phyloP scores from a whole-genome alignment of 2,113 vertebrate species.

The Siniperca knerii region DNA sequence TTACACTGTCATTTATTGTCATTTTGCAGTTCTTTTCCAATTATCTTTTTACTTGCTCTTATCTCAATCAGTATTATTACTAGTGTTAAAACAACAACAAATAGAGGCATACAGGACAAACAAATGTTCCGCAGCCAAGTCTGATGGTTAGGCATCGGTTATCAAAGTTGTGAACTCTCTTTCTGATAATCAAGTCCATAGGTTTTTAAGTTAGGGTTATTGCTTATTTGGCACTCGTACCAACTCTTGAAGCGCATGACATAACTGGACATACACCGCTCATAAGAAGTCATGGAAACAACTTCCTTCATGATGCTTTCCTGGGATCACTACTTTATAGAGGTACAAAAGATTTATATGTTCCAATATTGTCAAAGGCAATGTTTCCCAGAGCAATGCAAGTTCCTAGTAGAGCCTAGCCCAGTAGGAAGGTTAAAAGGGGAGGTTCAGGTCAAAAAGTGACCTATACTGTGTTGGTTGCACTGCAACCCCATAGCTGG shows the following conservation, averaged over 20 bases:
- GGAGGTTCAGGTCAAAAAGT: background rate
- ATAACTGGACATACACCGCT: background rate
- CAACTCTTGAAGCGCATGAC: too few species aligned
- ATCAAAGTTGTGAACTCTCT: too few species aligned
- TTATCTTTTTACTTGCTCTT: background rate
- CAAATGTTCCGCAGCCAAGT: background rate
- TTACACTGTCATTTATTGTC: background rate
- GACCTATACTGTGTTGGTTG: background rate
- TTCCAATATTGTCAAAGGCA: background rate
- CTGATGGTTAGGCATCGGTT: background rate
- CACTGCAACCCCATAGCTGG: background rate
- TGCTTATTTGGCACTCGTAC: too few species aligned
- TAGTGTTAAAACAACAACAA: too few species aligned
- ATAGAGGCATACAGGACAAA: too few species aligned
- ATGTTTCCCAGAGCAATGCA: background rate
- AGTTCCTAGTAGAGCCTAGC: background rate
- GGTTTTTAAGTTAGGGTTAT: too few species aligned
- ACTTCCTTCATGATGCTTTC: background rate
- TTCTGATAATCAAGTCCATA: too few species aligned
- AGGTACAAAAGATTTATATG: background rate
- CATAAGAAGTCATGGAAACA: too few species aligned
- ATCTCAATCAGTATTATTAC: background rate
- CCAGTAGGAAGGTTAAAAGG: background rate
- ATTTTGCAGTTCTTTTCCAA: background rate
- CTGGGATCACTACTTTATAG: background rate